Evolutionary conservation across 2,888 invertebrate genomes (phyloP).

Genomic region (Ypsolopha scabrella): DNA sequence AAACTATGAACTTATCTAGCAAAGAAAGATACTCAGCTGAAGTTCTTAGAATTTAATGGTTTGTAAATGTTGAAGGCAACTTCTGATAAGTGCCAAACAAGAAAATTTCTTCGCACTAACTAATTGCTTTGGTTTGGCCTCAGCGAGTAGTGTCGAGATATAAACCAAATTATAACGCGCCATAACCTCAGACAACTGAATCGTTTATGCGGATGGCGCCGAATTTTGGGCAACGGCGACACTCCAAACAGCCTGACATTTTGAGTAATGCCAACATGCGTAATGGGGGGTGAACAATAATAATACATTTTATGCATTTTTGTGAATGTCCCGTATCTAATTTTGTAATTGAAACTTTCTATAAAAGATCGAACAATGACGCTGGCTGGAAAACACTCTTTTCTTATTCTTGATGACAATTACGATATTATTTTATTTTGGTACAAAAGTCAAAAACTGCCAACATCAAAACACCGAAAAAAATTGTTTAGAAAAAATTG

Average conservation of each 20-base stretch:
- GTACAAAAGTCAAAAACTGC: too few relatives aligned
- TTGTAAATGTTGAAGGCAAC: too few relatives aligned
- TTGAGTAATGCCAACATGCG: slow-evolving; percentile 35
- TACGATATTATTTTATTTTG: too few relatives aligned
- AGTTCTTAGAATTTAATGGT: too few relatives aligned
- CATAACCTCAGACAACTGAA: slow-evolving; percentile 62
- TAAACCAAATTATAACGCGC: slow-evolving; percentile 68
- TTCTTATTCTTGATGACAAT: too few relatives aligned
- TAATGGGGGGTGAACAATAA: slow-evolving; percentile 57
- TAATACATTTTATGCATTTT: slow-evolving; percentile 43
- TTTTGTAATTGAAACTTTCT: background rate
- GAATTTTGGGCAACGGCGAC: slow-evolving; percentile 36
- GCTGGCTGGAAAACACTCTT: too few relatives aligned
- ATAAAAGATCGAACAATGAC: background rate
- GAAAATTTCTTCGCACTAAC: background rate
- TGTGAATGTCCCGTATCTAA: slow-evolving; percentile 14
- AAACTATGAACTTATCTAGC: too few relatives aligned
- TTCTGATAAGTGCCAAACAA: too few relatives aligned
- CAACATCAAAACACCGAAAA: too few relatives aligned
- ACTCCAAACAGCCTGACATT: slow-evolving; percentile 33
- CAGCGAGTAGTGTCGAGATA: slow-evolving; percentile 46
- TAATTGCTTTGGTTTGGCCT: slow-evolving; percentile 11
- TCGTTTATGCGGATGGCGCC: slow-evolving; percentile 56
- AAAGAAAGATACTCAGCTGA: too few relatives aligned
- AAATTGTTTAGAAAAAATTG: too few relatives aligned